Evolutionary conservation across 2,113 vertebrate genomes (phyloP), one percentile per base, ranked within the genome.

Genomic region (Nipponia nippon): DNA sequence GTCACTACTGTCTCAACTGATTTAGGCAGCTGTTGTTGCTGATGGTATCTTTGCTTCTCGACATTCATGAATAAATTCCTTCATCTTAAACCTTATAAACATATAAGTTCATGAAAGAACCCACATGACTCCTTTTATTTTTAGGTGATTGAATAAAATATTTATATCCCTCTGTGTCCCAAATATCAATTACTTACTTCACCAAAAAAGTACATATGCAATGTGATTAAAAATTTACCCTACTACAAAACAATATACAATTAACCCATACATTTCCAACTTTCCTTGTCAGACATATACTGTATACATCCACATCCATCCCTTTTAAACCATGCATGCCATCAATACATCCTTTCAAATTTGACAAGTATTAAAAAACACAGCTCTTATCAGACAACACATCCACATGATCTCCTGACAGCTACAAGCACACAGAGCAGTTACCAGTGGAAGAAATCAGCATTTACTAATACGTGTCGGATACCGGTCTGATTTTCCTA

Each of bases 221-320:
- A 95, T 6, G 47, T 58, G 96, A 97, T 98, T 96, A 98, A 98
- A 98, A 97, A 96, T 97, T 97, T 97, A 98, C 95, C 92, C 87
- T 66, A 16, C 66, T 87, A 97, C 92, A 97, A 97, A 97, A 96
- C 93, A 97, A 94, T 83, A 63, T 94, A 61, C 85, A 94, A 95
- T 97, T 98, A 98, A 97, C 96, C 92, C 96, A 61, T 81, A 83
- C 75, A 69, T 69, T 85, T 71, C 83, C 82, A 75, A 6, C 55
- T 87, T 50, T 42, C 73, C 59, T 58, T 97, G 83, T 61, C 80
- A 92, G 65, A 44, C 29, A 53, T 4, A 23, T 8, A 7, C 16
- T 23, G 36, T 34, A 80, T 72, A 79, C 65, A 77, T 79, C 46
- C 70, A 76, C 89, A 91, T 79, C 87, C 67, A 71, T 85, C 89